phyloP scores from a whole-genome alignment of 2,797 vertebrate genomes.

The Novumbra hubbsi region DNA sequence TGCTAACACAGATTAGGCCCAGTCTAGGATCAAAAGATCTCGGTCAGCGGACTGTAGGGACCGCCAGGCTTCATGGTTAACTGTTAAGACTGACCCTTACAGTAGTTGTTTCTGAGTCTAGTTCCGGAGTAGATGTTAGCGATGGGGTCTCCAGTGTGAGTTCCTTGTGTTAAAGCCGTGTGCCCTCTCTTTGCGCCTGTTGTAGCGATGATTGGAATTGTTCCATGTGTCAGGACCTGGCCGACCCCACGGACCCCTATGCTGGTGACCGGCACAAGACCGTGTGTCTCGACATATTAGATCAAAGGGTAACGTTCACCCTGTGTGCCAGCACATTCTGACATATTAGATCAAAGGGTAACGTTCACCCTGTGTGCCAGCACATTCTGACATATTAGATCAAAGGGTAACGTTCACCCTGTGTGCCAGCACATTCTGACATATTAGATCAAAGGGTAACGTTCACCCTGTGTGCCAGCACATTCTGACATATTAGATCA shows the following conservation, averaged over 20 bases:
- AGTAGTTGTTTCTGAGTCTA: not conserved
- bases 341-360: too few species aligned
- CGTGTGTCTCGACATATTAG: slow-evolving; percentile 45
- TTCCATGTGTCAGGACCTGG: slow-evolving; percentile 65
- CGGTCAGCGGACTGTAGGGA: too few species aligned
- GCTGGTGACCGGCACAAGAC: slow-evolving; percentile 29
- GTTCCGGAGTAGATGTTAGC: not conserved
- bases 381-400: too few species aligned
- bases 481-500: too few species aligned
- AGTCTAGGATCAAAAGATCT: too few species aligned
- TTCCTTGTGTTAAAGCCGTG: not conserved
- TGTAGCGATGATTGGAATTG: slow-evolving; percentile 60
- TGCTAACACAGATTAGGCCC: too few species aligned
- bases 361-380: too few species aligned
- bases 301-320: slow-evolving; percentile 47
- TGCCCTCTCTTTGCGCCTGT: slow-evolving; percentile 9
- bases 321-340: too few species aligned
- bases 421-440: too few species aligned
- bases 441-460: slow-evolving; percentile 55
- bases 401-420: too few species aligned
- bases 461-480: not conserved
- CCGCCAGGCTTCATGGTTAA: too few species aligned
- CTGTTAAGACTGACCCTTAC: not conserved
- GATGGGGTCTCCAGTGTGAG: not conserved
- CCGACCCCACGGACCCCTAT: slow-evolving; percentile 52